Evolutionary conservation across 1,140 invertebrate species (phyloP), one percentile per base, ranked within the genome.

Genomic region (Kradibia gibbosae): DNA sequence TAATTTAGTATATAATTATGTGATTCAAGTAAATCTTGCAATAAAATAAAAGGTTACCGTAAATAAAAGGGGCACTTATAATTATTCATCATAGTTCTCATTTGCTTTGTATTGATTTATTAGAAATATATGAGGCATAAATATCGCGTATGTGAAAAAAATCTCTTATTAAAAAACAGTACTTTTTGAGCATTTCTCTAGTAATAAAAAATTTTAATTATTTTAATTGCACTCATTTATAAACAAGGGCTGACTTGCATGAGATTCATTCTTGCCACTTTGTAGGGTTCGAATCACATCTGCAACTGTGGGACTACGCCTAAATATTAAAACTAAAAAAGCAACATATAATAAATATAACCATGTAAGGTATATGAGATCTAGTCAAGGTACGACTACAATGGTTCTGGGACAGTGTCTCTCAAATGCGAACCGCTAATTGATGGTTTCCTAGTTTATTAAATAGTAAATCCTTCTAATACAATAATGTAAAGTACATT

Each of bases 181-280:
- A n/a, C 1, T 77, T 62, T 77, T 60, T 28, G 53, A 50, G 70
- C 70, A 48, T 80, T 80, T 80, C 78, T 60, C 39, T 28, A 36
- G 57, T 88, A 89, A 88, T 88, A 86, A 86, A 88, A 88, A 89
- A 88, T 89, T 87, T 87, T 87, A 86, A 88, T 88, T 86, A 84
- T 82, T 84, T 89, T 89, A 88, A 88, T n/a, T n/a, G n/a, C n/a
- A n/a, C 77, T 7, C 36, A 65, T 80, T 78, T 80, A 13, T 42
- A 28, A 0, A 13, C 71, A 55, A 48, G 34, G 3, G 17, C 57
- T 10, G 1, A 15, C n/a, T 13, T 17, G 15, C 7, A 25, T 57
- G 50, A 17, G 42, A 31, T 28, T 20, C 20, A 48, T 45, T 7
- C 34, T 55, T 79, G 77, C 28, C 65, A 45, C 60, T 78, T 67